A percentile compares a stretch with the other conserved stretches of the same genome.
These are phyloP conservation scores for Metacarcinus magister DNA, from an alignment of 2,888 invertebrate species.

Conservation along the genomic window DNA sequence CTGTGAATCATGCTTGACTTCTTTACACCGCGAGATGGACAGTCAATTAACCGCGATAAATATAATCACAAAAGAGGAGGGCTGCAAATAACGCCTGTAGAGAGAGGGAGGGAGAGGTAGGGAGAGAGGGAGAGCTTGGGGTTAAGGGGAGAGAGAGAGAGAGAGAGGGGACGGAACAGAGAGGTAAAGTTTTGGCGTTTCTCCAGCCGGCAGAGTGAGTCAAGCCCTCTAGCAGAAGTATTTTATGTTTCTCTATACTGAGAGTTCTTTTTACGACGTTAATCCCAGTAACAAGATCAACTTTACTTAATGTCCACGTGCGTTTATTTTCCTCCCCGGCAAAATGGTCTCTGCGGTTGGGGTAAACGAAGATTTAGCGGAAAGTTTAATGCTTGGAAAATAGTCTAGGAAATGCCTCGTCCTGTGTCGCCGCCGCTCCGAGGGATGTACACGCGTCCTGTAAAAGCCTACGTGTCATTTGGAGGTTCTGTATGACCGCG, in stretches of 20 bases:
- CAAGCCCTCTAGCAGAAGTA: not conserved
- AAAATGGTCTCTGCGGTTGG: not conserved
- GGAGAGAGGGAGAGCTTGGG: not conserved
- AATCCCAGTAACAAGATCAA: slow-evolving; percentile 41
- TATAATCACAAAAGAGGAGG: not conserved
- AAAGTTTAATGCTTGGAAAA: slow-evolving; percentile 16
- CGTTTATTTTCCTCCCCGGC: not conserved
- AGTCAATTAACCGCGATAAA: slow-evolving; percentile 26
- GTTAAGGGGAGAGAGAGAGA: not conserved
- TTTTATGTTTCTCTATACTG: slow-evolving; percentile 35
- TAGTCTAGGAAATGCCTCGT: not conserved
- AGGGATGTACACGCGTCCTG: not conserved
- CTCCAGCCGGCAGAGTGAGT: not conserved
- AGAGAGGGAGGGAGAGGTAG: not conserved
- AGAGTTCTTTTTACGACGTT: slow-evolving; percentile 21
- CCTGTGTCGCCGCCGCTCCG: not conserved
- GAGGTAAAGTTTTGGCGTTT: not conserved
- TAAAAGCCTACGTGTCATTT: slow-evolving; percentile 5
- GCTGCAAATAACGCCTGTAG: not conserved
- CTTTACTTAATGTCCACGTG: slow-evolving; percentile 36
- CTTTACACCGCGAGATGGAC: not conserved
- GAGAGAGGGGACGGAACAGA: not conserved
- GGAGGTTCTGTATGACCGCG: not conserved
- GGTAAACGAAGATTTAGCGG: not conserved
- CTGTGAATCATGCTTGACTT: not conserved